A percentile compares a stretch with the other conserved stretches of the same genome.
phyloP scores from a whole-genome alignment of 2,113 vertebrate genomes.

The Grammomys dolichurus region DNA sequence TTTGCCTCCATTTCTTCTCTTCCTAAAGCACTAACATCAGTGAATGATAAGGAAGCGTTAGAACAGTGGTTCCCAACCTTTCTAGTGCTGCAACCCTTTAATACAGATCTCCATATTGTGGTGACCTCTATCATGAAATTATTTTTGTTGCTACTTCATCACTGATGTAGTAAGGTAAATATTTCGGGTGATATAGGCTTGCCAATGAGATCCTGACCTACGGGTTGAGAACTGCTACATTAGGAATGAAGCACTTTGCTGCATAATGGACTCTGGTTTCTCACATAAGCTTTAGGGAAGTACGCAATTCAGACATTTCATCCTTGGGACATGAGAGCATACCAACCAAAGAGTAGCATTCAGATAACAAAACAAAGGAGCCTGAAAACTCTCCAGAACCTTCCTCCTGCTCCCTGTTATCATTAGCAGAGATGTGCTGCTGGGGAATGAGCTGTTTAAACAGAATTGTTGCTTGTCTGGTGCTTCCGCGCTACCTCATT shows the following conservation, averaged over 20 bases:
- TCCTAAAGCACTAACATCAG: not conserved
- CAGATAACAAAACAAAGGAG: not conserved
- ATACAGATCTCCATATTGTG: not conserved
- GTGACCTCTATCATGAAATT: not conserved
- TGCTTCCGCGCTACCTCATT: conserved; percentile 57
- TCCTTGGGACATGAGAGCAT: not conserved
- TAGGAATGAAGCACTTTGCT: not conserved
- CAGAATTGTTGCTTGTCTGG: not conserved
- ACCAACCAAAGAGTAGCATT: not conserved
- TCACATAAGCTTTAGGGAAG: not conserved
- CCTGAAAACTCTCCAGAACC: not conserved
- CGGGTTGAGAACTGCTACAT: not conserved
- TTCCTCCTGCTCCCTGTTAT: not conserved
- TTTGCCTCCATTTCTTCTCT: not conserved
- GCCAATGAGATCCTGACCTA: not conserved
- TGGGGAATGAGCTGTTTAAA: conserved; percentile 45
- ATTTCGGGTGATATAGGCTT: not conserved
- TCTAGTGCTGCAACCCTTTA: not conserved
- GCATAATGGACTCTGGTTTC: not conserved
- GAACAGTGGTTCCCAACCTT: not conserved
- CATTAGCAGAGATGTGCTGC: conserved; percentile 21
- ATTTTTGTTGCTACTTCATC: not conserved
- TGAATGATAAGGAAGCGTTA: not conserved
- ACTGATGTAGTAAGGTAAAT: not conserved
- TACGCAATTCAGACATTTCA: not conserved